phyloP scores from a whole-genome alignment of 2,797 vertebrate genomes.

The Tauraco hartlaubi region DNA sequence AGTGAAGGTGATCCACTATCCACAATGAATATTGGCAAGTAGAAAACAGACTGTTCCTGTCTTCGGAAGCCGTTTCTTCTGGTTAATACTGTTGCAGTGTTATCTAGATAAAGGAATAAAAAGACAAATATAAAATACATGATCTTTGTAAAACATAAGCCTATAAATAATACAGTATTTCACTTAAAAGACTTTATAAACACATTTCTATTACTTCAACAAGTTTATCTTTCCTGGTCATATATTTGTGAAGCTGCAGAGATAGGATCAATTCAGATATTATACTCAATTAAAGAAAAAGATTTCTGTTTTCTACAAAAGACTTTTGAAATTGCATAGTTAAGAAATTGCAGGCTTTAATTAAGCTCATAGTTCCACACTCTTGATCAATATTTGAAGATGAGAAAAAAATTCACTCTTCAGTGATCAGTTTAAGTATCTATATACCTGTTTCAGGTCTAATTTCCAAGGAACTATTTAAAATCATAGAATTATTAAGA shows the following conservation, averaged over 20 bases:
- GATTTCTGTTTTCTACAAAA: neutral
- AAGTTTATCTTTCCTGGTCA: neutral
- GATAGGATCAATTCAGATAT: neutral
- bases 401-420: neutral
- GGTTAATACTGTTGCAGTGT: slow-evolving; percentile 92
- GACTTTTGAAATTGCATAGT: neutral
- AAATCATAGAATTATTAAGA: too few species aligned
- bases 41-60: slow-evolving; percentile 91
- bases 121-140: neutral
- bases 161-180: neutral
- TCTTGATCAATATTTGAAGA: neutral
- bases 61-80: slow-evolving; percentile 90
- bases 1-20: slow-evolving; percentile 93
- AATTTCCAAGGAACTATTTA: neutral
- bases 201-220: neutral
- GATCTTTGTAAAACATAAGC: neutral
- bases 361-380: neutral
- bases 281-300: neutral
- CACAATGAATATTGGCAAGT: slow-evolving; percentile 91
- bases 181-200: neutral
- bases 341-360: neutral
- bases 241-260: neutral
- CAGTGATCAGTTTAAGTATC: neutral
- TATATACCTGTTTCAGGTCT: neutral
- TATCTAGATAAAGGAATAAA: slow-evolving; percentile 83